Conservation (phyloP, 2,888 invertebrate species). For the Anarsia innoxiella region DNA sequence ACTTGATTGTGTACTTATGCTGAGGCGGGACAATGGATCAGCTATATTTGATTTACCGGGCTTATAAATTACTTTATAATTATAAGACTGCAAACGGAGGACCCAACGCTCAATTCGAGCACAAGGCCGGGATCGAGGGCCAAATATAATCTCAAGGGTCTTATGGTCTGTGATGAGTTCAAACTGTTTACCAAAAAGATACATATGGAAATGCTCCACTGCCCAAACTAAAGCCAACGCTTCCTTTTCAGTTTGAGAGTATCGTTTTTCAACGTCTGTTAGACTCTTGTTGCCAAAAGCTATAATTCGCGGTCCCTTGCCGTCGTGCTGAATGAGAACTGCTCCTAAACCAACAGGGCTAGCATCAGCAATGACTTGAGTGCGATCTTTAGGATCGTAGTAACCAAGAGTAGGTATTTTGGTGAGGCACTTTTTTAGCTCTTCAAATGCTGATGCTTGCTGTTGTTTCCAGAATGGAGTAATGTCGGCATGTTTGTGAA, state of each 20-base stretch:
- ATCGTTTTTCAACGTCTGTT: constrained; percentile 22
- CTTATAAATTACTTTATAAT: constrained; percentile 25
- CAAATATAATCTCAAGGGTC: constrained; percentile 18
- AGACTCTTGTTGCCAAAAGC: constrained; percentile 25
- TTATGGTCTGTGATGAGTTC: constrained; percentile 29
- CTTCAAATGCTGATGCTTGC: constrained; percentile 14
- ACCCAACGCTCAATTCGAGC: constrained; percentile 31
- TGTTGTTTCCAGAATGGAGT: constrained; percentile 6
- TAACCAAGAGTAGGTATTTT: constrained; percentile 13
- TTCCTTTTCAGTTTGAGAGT: constrained; percentile 29
- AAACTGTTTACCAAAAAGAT: constrained; percentile 20
- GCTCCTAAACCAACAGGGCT: constrained; percentile 15
- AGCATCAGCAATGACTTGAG: constrained; percentile 15
- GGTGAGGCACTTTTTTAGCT: constrained; percentile 4
- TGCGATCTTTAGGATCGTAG: constrained; percentile 12
- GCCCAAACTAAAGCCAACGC: constrained; percentile 26
- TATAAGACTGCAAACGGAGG: constrained; percentile 26
- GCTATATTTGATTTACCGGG: constrained; percentile 28
- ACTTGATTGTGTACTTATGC: background rate
- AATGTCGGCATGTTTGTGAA: constrained; percentile 5
- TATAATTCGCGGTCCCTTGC: constrained; percentile 22
- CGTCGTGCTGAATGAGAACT: constrained; percentile 15
- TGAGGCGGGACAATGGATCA: constrained; percentile 23
- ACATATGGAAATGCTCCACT: constrained; percentile 14
- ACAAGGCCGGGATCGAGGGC: constrained; percentile 26